Conservation (phyloP, 2,113 vertebrate genomes). For the Lamprotornis superbus region DNA sequence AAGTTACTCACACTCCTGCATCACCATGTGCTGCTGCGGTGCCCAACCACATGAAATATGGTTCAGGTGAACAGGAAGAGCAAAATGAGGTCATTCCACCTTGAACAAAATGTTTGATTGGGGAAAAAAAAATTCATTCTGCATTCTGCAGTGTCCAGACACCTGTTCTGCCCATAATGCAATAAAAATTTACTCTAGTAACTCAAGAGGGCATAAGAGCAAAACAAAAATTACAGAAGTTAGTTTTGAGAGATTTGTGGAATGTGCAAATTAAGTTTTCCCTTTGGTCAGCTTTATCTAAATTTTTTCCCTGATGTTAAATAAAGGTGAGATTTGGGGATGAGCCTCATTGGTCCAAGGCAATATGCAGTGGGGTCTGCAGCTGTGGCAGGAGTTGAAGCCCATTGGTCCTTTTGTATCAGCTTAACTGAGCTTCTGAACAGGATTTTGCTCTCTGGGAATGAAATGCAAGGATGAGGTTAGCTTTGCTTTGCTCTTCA, state of each 20-base stretch:
- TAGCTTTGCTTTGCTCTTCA: background rate
- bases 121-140: background rate
- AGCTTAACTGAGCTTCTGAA: background rate
- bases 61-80: background rate
- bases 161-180: background rate
- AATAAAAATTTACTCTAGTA: background rate
- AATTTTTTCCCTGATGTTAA: background rate
- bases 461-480: background rate
- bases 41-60: background rate
- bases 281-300: background rate
- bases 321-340: background rate
- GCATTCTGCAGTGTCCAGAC: background rate
- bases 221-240: background rate
- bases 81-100: background rate
- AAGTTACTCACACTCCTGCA: background rate
- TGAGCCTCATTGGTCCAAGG: background rate
- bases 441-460: background rate
- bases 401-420: background rate
- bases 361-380: background rate
- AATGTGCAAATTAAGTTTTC: background rate
- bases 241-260: background rate
- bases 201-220: background rate
- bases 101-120: background rate
- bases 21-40: background rate
- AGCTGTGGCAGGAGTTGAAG: background rate